Percentiles rank a stretch among this genome's conserved stretches.
These are phyloP conservation scores for Neomorphus geoffroyi DNA, from an alignment of 2,797 vertebrate species.

Conservation along the genomic window DNA sequence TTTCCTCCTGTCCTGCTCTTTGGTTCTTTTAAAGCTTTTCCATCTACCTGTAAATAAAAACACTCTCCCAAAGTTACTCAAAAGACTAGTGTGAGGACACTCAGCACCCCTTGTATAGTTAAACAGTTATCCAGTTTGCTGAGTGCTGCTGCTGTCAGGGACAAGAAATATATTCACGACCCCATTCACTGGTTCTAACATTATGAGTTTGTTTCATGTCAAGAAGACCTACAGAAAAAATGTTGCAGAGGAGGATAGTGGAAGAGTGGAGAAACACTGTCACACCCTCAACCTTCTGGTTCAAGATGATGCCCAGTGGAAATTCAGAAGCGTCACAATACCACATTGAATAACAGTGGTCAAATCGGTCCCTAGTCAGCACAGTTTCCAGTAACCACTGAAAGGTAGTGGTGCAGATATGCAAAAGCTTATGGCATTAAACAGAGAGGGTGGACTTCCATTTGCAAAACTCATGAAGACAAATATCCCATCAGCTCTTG, in stretches of 20 bases:
- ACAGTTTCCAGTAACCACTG: background rate
- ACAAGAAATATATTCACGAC: conserved; percentile 38
- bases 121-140: conserved; percentile 28
- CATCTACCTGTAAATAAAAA: background rate
- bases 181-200: conserved; percentile 23
- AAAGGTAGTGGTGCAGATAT: background rate
- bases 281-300: background rate
- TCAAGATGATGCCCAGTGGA: background rate
- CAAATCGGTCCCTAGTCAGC: background rate
- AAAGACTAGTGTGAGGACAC: background rate
- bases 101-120: background rate
- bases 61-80: background rate
- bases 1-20: background rate
- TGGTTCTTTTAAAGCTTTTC: background rate
- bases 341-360: background rate
- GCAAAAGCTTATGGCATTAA: background rate
- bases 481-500: background rate
- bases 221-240: conserved; percentile 27
- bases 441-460: background rate
- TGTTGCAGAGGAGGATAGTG: background rate
- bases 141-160: conserved; percentile 43
- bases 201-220: conserved; percentile 10
- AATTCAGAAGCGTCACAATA: background rate
- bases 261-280: background rate
- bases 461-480: background rate